Conservation (phyloP, 1,140 invertebrate genomes). For the Brachionus plicatilis region DNA sequence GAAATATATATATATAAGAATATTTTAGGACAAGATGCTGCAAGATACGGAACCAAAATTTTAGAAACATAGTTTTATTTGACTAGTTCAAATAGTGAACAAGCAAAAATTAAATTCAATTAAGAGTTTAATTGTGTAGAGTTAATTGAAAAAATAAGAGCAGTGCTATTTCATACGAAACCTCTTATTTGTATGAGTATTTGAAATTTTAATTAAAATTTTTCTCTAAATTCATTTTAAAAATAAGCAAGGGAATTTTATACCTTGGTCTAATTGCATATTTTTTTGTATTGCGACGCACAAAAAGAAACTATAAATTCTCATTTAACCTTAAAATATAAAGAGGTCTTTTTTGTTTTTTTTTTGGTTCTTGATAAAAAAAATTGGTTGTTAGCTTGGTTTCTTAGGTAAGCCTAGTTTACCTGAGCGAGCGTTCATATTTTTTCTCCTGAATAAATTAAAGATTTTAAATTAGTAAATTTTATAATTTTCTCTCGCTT, state of each 20-base stretch:
- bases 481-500: neutral
- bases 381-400: neutral
- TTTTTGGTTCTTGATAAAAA: neutral
- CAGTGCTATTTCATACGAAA: neutral
- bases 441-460: neutral
- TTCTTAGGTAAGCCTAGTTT: neutral
- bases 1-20: no score
- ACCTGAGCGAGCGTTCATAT: neutral
- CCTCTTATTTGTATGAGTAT: neutral
- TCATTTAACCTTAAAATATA: neutral
- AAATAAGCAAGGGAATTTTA: neutral
- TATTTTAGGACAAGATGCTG: neutral
- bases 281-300: neutral
- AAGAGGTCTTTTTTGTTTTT: neutral
- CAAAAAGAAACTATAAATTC: neutral
- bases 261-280: neutral
- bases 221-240: neutral
- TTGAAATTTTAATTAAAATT: neutral
- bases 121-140: neutral
- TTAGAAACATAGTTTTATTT: neutral
- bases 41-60: neutral
- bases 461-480: constrained; percentile 2
- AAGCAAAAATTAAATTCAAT: neutral
- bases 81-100: neutral
- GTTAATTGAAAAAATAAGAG: neutral